Evolutionary conservation across 2,888 invertebrate species (phyloP).

Genomic region (Phyllotreta striolata): DNA sequence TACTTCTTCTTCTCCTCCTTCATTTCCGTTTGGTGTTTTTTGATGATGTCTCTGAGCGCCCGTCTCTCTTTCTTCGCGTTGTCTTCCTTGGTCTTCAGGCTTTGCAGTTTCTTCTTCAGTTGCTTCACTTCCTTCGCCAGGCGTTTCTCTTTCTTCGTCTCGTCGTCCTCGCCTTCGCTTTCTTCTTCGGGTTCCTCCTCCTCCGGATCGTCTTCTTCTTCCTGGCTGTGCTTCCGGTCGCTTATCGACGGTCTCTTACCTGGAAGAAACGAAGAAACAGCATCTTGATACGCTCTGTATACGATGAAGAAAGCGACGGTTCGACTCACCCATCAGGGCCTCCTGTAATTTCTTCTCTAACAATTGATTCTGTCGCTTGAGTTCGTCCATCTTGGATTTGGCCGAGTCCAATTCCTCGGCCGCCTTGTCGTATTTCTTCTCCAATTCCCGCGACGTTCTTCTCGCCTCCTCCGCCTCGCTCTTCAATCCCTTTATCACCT

Average conservation of each 20-base stretch:
- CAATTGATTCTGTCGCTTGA: conserved; percentile 77
- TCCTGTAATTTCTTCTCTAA: conserved; percentile 80
- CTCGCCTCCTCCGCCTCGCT: conserved; percentile 79
- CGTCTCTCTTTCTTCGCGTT: conserved; percentile 81
- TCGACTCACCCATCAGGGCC: conserved; percentile 61
- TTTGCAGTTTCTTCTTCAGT: conserved; percentile 64
- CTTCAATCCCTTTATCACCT: conserved; percentile 73
- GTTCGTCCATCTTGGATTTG: conserved; percentile 80
- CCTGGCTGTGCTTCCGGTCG: conserved; percentile 62
- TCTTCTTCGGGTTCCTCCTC: conserved; percentile 68
- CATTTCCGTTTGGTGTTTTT: conserved; percentile 79
- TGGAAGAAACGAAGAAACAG: conserved; percentile 29
- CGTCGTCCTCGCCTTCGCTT: conserved; percentile 72
- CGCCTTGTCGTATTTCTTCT: conserved; percentile 78
- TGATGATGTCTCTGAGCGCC: conserved; percentile 80
- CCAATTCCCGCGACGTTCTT: conserved; percentile 80
- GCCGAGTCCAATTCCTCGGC: conserved; percentile 80
- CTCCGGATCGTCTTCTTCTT: conserved; percentile 65
- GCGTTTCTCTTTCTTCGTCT: conserved; percentile 67
- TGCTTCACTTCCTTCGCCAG: conserved; percentile 76
- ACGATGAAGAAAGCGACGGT: background rate
- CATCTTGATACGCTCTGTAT: too few species aligned
- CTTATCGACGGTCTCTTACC: conserved; percentile 53
- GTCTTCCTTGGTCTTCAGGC: conserved; percentile 70
- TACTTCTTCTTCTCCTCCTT: conserved; percentile 84